These are phyloP conservation scores for Aurelia sp. DNA, from an alignment of 30 jellyfish, hydroid and myxozoan species.

Conservation along the genomic window DNA sequence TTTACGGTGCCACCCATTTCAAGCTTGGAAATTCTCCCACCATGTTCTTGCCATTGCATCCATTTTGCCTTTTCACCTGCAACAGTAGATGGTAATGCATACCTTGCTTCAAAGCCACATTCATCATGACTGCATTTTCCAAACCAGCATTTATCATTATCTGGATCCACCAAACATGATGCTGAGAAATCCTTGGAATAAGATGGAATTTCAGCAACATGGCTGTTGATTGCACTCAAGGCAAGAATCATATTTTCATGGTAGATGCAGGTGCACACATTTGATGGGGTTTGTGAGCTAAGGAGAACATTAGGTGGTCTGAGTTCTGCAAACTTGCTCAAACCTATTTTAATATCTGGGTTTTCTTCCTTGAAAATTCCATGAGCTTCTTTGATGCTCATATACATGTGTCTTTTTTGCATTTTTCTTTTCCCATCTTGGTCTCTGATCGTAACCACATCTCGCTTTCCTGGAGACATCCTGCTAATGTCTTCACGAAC, in stretches of 20 bases:
- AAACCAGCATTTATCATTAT: slow-evolving; percentile 39
- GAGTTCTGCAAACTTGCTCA: slow-evolving; percentile 42
- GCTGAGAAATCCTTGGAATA: slow-evolving; percentile 18
- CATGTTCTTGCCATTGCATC: slow-evolving; percentile 46
- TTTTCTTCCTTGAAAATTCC: slow-evolving; percentile 33
- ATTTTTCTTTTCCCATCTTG: slow-evolving; percentile 24
- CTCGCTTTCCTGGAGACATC: slow-evolving; percentile 70
- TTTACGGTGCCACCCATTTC: slow-evolving; percentile 2
- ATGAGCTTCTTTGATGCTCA: slow-evolving; percentile 47
- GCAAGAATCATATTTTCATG: slow-evolving; percentile 46
- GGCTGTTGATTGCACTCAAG: slow-evolving; percentile 9
- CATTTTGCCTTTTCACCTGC: slow-evolving; percentile 30
- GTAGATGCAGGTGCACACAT: slow-evolving; percentile 35
- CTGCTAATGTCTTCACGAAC: slow-evolving; percentile 57
- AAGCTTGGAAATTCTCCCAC: slow-evolving; percentile 3
- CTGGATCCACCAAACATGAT: slow-evolving; percentile 50
- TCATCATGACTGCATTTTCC: slow-evolving; percentile 39
- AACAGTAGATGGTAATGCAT: neutral
- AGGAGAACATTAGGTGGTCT: slow-evolving; percentile 43
- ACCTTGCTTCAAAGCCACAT: slow-evolving; percentile 21
- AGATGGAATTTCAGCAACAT: slow-evolving; percentile 11
- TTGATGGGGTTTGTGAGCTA: slow-evolving; percentile 10
- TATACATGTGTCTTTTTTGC: slow-evolving; percentile 53
- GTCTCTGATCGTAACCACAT: slow-evolving; percentile 33
- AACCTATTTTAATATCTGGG: slow-evolving; percentile 41